Percentiles rank a stretch among this genome's conserved stretches.
phyloP scores from a whole-genome alignment of 2,113 vertebrate genomes.

The Psittacula cyanocephala region DNA sequence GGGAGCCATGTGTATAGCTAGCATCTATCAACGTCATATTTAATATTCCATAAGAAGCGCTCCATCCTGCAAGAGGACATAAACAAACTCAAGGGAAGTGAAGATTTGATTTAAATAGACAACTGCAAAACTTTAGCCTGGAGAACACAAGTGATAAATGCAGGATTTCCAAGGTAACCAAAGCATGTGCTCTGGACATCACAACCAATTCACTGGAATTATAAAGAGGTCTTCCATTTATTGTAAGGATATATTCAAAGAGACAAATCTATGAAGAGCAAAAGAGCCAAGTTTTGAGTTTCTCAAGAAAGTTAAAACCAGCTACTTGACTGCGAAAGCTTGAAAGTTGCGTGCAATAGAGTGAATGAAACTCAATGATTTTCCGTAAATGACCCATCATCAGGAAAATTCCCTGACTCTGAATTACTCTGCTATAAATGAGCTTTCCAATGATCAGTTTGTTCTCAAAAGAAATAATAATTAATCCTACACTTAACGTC shows the following conservation, averaged over 20 bases:
- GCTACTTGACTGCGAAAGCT: neutral
- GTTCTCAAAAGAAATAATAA: neutral
- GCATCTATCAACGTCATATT: slow-evolving; percentile 10
- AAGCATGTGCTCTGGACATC: neutral
- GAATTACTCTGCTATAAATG: neutral
- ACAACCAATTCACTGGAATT: neutral
- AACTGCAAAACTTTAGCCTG: slow-evolving; percentile 28
- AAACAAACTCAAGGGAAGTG: neutral
- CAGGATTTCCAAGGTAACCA: slow-evolving; percentile 2
- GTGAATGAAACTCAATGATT: neutral
- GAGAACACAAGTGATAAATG: neutral
- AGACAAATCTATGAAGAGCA: neutral
- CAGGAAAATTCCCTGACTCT: neutral
- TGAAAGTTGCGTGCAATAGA: neutral
- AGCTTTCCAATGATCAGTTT: neutral
- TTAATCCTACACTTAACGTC: neutral
- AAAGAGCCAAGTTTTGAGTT: neutral
- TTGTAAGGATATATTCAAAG: neutral
- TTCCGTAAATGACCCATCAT: neutral
- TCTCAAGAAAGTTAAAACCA: neutral
- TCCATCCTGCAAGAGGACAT: neutral
- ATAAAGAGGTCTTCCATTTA: neutral
- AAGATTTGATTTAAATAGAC: slow-evolving; percentile 36
- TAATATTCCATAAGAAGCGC: neutral
- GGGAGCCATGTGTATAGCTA: neutral